phyloP scores from a whole-genome alignment of 35 echinoderm and acorn worm species.

The Acanthaster planci region DNA sequence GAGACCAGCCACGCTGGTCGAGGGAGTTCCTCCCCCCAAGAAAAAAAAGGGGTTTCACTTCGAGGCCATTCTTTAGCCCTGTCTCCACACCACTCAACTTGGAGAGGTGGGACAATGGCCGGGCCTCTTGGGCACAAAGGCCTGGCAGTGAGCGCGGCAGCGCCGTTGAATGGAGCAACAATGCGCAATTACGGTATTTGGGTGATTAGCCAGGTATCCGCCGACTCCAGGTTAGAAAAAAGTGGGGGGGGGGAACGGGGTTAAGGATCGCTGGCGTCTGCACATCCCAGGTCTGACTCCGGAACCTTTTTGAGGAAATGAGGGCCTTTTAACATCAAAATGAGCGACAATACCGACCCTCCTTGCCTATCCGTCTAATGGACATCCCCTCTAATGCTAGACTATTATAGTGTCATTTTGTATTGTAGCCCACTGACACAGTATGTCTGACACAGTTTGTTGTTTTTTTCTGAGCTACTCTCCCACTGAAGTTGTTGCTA shows the following conservation, averaged over 20 bases:
- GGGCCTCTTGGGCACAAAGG: background rate
- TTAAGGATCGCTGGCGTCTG: background rate
- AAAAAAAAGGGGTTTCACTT: background rate
- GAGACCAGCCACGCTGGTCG: background rate
- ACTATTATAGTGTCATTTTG: constrained; percentile 16
- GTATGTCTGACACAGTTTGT: constrained; percentile 4
- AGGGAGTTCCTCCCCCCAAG: background rate
- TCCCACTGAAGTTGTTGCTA: too few species aligned
- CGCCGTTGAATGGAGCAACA: background rate
- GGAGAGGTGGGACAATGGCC: constrained; percentile 12
- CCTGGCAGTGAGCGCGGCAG: background rate
- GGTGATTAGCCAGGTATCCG: background rate
- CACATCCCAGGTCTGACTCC: background rate
- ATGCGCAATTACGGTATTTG: constrained; percentile 19
- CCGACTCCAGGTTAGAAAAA: background rate
- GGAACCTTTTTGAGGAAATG: background rate
- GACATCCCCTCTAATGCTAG: too few species aligned
- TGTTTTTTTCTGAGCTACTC: too few species aligned
- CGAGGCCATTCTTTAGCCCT: background rate
- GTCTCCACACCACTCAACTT: constrained; percentile 26
- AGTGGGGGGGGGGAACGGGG: background rate
- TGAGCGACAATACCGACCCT: constrained; percentile 11
- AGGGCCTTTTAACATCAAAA: background rate
- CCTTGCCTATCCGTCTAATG: background rate
- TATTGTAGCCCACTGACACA: background rate